Base-by-base conservation (phyloP, 2,888 invertebrate species). In the Andrena trimmerana region DNA sequence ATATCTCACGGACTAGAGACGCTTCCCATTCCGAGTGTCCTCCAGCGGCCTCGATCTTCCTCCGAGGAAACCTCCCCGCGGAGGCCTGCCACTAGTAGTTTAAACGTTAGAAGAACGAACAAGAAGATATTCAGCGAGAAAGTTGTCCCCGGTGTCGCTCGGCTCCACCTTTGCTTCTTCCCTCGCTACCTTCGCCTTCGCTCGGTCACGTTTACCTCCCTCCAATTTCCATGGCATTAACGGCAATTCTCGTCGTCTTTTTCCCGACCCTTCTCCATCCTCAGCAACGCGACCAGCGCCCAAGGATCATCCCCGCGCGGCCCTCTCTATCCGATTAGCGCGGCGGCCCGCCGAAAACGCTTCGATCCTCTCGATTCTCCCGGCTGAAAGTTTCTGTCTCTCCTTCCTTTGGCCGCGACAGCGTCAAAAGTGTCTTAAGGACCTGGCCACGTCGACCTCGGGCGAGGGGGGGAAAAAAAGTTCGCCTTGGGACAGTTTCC, bases 161-260 rank as follows among this genome's bases (percentile, higher is more conserved):
- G 42, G 48, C 20, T 60, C 50, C 13, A 27, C 16, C 10, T 42
- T 63, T 24, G 36, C 42, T 33, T 54, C n/a, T 70, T 54, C 13
- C 29, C 29, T 59, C 16, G n/a, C 8, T n/a, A 13, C 33, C 16
- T 42, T 42, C 27, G n/a, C 33, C 24, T 20, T 36, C 13, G 10
- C 10, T 16, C 31, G 48, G 1, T 50, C 27, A 52, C 70, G 66
- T 70, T 67, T 16, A 78, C 52, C 66, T 70, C n/a, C 8, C 72
- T 6, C 24, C 65, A 60, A 79, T 81, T 74, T 69, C 59, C 79
- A 73, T 69, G 16, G 33, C 42, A 52, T 79, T 69, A 79, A 59
- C 20, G 65, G 2, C 8, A 54, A 79, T 60, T 79, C 63, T 16
- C 16, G 13, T 52, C 36, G 13, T 27, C 68, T 20, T 57, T 52